Percentiles rank a stretch among this genome's conserved stretches.
These are phyloP conservation scores for Paramormyrops hopkinsi DNA, from an alignment of 2,797 vertebrate species.

Conservation along the genomic window DNA sequence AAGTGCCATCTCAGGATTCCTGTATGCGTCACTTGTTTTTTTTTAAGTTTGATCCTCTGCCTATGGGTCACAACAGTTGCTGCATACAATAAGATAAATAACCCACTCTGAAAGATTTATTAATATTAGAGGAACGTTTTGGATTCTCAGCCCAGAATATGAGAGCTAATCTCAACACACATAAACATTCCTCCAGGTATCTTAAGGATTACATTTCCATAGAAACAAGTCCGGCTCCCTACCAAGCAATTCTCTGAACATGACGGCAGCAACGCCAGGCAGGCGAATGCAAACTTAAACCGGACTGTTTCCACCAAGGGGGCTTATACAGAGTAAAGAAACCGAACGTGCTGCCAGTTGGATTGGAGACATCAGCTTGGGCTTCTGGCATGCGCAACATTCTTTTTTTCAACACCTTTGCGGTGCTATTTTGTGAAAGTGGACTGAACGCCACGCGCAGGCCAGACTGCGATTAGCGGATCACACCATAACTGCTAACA, in stretches of 20 bases:
- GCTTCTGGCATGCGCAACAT: background rate
- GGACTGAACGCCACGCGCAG: background rate
- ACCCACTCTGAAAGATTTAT: background rate
- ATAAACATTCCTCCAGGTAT: background rate
- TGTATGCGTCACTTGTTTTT: background rate
- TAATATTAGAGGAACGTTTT: background rate
- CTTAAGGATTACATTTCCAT: slow-evolving; percentile 6
- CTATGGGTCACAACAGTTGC: background rate
- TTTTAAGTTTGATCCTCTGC: background rate
- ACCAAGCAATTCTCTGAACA: background rate
- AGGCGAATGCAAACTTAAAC: background rate
- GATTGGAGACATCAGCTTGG: background rate
- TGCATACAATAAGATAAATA: background rate
- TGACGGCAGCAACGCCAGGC: background rate
- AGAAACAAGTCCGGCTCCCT: background rate
- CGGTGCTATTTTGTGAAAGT: background rate
- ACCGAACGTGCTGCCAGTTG: background rate
- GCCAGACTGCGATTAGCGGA: background rate
- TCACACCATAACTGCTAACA: background rate
- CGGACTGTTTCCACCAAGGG: background rate
- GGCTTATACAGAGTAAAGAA: background rate
- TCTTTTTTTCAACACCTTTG: background rate
- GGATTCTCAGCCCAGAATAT: background rate
- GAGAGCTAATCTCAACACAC: background rate
- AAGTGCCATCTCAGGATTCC: background rate